A percentile compares a stretch with the other conserved stretches of the same genome.
Evolutionary conservation across 2,113 vertebrate species (phyloP).

Genomic region (Percopsis transmontana): DNA sequence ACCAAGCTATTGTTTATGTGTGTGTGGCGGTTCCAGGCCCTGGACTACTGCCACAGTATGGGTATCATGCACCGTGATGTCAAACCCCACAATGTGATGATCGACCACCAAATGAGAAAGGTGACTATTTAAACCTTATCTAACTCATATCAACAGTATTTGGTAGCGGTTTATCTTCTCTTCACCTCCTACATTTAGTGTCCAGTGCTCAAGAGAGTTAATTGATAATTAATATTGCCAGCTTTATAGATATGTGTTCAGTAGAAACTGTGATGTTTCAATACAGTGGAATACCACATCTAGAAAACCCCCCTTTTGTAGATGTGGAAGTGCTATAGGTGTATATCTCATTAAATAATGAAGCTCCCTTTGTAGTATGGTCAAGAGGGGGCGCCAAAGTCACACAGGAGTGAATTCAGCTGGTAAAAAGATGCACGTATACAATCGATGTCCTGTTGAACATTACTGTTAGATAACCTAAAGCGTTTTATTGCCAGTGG

Average conservation of each 20-base stretch:
- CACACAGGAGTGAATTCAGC: neutral
- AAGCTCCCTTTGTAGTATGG: neutral
- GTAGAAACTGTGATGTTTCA: too few relatives aligned
- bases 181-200: neutral
- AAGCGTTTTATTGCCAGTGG: too few relatives aligned
- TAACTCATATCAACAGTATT: too few relatives aligned
- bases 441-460: neutral
- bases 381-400: neutral
- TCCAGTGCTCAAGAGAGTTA: too few relatives aligned
- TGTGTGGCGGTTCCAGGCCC: constrained; percentile 78
- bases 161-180: constrained; percentile 4
- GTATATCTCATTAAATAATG: neutral
- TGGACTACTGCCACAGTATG: constrained; percentile 99
- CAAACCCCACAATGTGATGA: constrained; percentile 99
- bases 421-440: neutral
- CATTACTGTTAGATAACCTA: neutral
- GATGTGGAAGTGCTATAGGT: too few relatives aligned
- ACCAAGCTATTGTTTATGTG: neutral
- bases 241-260: too few relatives aligned
- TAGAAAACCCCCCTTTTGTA: too few relatives aligned
- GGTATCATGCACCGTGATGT: constrained; percentile 99
- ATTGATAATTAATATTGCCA: too few relatives aligned
- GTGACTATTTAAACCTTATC: constrained; percentile 65
- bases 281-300: too few relatives aligned
- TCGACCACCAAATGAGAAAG: constrained; percentile 99